These are phyloP conservation scores for Stegodyphus dumicola DNA, from an alignment of 1,140 invertebrate species.

Conservation along the genomic window DNA sequence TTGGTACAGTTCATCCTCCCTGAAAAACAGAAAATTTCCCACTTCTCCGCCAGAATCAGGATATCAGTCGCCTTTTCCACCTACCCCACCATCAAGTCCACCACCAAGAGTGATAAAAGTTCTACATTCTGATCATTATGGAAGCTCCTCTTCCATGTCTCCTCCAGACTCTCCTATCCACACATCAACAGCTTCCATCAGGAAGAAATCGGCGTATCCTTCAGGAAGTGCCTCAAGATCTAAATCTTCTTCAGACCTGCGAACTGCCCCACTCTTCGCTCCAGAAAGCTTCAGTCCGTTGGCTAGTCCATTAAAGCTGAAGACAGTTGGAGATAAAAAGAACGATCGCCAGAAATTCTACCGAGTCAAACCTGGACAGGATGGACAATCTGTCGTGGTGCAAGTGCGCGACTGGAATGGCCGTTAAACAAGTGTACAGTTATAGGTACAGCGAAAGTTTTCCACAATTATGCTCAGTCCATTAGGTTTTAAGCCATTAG, in stretches of 20 bases:
- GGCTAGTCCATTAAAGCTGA: constrained; percentile 49
- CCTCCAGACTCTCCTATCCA: constrained; percentile 46
- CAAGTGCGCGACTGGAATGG: constrained; percentile 51
- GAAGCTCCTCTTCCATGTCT: constrained; percentile 50
- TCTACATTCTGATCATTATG: constrained; percentile 46
- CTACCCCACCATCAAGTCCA: constrained; percentile 50
- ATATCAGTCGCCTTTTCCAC: constrained; percentile 55
- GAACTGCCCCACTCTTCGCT: constrained; percentile 15
- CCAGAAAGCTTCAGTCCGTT: constrained; percentile 44
- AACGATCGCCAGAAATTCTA: constrained; percentile 35
- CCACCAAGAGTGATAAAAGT: constrained; percentile 51
- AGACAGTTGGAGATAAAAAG: constrained; percentile 37
- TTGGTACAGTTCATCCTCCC: constrained; percentile 25
- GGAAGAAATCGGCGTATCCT: constrained; percentile 35
- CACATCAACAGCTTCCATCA: constrained; percentile 31
- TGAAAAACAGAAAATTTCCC: constrained; percentile 43
- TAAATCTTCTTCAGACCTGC: constrained; percentile 43
- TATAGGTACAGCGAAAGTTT: neutral
- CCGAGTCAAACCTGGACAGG: constrained; percentile 53
- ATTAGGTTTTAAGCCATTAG: too few relatives aligned
- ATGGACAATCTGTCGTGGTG: constrained; percentile 51
- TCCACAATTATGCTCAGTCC: too few relatives aligned
- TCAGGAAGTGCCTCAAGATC: constrained; percentile 46
- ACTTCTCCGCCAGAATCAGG: constrained; percentile 56
- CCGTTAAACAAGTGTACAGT: constrained; percentile 8